Conservation (phyloP, 2,113 vertebrate genomes). For the Crotalus viridis region DNA sequence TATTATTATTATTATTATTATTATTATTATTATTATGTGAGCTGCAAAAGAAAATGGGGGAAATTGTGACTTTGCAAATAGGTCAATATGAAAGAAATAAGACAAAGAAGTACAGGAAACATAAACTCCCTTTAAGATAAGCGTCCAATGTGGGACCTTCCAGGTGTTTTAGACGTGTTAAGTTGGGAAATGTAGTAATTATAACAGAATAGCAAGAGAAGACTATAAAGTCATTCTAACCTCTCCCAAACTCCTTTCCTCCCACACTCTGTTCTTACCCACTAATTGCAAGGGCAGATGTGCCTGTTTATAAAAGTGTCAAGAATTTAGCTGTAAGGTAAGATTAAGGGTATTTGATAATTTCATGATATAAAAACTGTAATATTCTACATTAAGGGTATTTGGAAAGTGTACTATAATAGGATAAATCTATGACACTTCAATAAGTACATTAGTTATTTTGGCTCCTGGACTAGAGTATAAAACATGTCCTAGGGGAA, state of each 20-base stretch:
- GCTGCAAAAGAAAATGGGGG: neutral
- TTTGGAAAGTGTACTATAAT: neutral
- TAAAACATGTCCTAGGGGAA: too few species aligned
- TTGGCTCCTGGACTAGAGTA: too few species aligned
- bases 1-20: too few species aligned
- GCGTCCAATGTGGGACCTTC: neutral
- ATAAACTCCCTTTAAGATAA: slow-evolving; percentile 37
- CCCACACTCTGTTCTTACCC: slow-evolving; percentile 47
- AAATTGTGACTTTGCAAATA: neutral
- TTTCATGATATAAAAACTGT: too few species aligned
- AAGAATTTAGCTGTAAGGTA: neutral
- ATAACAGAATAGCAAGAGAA: slow-evolving; percentile 43
- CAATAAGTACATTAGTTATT: neutral
- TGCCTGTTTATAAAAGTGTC: neutral
- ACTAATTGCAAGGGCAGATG: slow-evolving; percentile 39
- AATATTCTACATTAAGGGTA: too few species aligned
- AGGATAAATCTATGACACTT: neutral
- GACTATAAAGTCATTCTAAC: slow-evolving; percentile 4
- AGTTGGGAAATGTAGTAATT: slow-evolving; percentile 6
- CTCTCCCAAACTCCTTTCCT: slow-evolving; percentile 14
- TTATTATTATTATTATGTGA: accelerated
- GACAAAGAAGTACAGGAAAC: neutral
- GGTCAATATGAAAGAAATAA: neutral
- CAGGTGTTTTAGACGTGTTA: too few species aligned
- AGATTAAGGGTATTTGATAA: neutral